phyloP scores from a whole-genome alignment of 2,888 invertebrate species.

The Eilema depressum region DNA sequence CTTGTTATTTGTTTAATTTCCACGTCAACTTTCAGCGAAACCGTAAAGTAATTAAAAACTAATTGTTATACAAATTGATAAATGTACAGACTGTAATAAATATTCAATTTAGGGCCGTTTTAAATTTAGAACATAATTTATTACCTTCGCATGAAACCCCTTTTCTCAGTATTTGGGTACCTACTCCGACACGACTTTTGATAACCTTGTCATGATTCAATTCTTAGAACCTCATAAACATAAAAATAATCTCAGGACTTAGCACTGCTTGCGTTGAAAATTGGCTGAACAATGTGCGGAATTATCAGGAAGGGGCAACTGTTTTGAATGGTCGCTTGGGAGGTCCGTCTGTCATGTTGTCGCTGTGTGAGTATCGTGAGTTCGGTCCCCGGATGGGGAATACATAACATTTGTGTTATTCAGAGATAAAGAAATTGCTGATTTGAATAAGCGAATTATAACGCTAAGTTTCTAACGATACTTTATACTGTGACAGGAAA shows the following conservation, averaged over 20 bases:
- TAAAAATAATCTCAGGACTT: neutral
- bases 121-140: conserved; percentile 41
- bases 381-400: neutral
- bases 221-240: conserved; percentile 15
- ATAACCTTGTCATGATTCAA: conserved; percentile 15
- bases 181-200: conserved; percentile 6
- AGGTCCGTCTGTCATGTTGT: neutral
- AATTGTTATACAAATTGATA: conserved; percentile 4
- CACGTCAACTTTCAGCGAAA: neutral
- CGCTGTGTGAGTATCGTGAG: neutral
- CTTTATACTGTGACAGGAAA: no score
- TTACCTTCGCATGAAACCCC: conserved; percentile 24
- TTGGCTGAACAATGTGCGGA: neutral
- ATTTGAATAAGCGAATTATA: no score
- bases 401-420: neutral
- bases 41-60: conserved; percentile 3
- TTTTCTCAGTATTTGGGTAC: conserved; percentile 39
- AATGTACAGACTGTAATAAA: conserved; percentile 30
- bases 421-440: neutral
- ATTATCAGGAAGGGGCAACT: neutral
- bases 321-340: neutral
- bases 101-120: conserved; percentile 30
- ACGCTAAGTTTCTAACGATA: no score
- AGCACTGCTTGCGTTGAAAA: neutral
- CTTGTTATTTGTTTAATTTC: neutral